A percentile compares a stretch with the other conserved stretches of the same genome.
Evolutionary conservation across 2,113 vertebrate genomes (phyloP).

Genomic region (Gavia stellata): DNA sequence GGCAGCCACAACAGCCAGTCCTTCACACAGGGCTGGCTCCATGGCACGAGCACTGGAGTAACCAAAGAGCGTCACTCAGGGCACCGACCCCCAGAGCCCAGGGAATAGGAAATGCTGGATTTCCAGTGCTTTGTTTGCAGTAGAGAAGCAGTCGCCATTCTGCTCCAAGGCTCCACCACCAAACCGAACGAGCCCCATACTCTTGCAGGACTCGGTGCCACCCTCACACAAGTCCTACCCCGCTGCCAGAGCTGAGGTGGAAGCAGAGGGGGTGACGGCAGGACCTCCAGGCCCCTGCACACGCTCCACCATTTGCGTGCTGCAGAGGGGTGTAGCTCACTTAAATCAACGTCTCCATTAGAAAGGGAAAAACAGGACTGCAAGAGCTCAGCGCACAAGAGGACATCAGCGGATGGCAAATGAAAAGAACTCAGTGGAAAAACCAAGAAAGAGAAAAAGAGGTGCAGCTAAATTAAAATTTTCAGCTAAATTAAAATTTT

Average conservation of each 20-base stretch:
- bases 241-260: neutral
- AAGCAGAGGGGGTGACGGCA: rapidly evolving
- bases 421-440: neutral
- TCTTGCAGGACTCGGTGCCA: neutral
- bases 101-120: neutral
- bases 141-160: neutral
- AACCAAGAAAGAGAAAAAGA: neutral
- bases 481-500: neutral
- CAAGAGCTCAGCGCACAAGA: rapidly evolving
- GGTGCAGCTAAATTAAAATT: neutral
- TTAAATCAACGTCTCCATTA: neutral
- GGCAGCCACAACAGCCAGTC: neutral
- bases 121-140: neutral
- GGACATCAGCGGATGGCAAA: neutral
- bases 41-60: rapidly evolving
- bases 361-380: neutral
- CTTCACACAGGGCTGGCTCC: neutral
- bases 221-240: rapidly evolving
- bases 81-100: neutral
- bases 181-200: neutral
- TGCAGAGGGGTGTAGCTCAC: neutral
- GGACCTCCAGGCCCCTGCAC: neutral
- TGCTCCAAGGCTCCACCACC: neutral
- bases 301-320: neutral
- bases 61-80: neutral